Evolutionary conservation across 2,888 invertebrate genomes (phyloP), one percentile per base, ranked within the genome.

Genomic region (Protonemura montana): DNA sequence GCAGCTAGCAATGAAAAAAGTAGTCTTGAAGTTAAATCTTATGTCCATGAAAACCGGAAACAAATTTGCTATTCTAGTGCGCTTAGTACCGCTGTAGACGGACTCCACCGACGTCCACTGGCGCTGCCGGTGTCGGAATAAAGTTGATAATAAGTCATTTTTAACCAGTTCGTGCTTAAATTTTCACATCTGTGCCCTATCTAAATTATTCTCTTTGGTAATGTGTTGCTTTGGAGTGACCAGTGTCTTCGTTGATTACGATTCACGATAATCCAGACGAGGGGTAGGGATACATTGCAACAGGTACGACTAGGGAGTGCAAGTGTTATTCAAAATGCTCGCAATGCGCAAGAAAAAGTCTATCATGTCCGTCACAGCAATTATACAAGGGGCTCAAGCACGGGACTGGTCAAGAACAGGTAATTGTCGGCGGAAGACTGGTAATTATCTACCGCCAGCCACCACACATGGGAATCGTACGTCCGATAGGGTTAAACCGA

Each of bases 321-420:
- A 28, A 10, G 78, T 0, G 26, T 76, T 26, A 78, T n/a, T 78
- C 78, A 78, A 28, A 28, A 78, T 28, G 78, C 28, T 28, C 26
- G 78, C 78, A n/a, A 81, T 81, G 81, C 28, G 28, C n/a, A 96
- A 96, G 92, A 96, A 96, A 92, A 96, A 96, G 91, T 96, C 96
- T 90, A 96, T 96, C 93, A 95, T 96, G 95, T 96, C 96, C 91
- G 96, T 96, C 90, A 95, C 96, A 90, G 96, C 96, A 90, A 95
- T 96, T 91, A 96, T 96, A 90, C 94, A 94, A 90, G 94, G 94
- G 88, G 93, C 94, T 85, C 93, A 94, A 90, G 92, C 92, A 42
- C 93, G 93, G 88, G 94, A 94, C 91, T 95, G 95, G 94, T 93
- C 94, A 89, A 91, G 93, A 88, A 89, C 90, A 88, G 90, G 90